Base-by-base conservation (phyloP, 2,888 invertebrate genomes). In the Chrysolina americana region DNA sequence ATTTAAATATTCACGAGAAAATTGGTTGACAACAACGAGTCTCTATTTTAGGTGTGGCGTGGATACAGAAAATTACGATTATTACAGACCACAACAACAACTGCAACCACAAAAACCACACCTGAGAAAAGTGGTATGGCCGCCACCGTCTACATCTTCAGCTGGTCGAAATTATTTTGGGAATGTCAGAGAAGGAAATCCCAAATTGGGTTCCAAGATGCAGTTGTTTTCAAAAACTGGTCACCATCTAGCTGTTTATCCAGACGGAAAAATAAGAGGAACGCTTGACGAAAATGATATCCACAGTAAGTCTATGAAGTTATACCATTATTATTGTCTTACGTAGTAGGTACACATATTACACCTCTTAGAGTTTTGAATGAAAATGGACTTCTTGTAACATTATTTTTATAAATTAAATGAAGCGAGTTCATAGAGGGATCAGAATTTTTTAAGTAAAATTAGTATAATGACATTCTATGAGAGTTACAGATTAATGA, bases 141-240 rank as follows among this genome's bases (percentile, higher is more conserved):
- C 86, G 17, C 76, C 76, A 19, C 77, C 77, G 13, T 80, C 83
- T 44, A 83, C 81, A 10, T 68, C 81, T 11, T 74, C 76, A 21
- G 74, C 80, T 8, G 77, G 79, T n/a, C 70, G 76, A 41, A 47
- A 76, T 41, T 76, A 78, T 70, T 82, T 83, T 76, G 77, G 79
- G 50, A 79, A 81, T 68, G 76, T 81, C 0, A 75, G 77, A 50
- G 77, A 81, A 9, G 87, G 89, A 70, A 90, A 89, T 83, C 89
- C 89, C 11, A 82, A 87, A 56, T 89, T 88, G 79, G 89, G 89
- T 23, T 86, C 86, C 11, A 88, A 89, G 80, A 90, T 91, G 88
- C 90, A 90, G 80, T 85, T 92, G 23, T 91, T 89, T 82, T 91
- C 89, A 74, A 88, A 89, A 79, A 91, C 91, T 1, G 90, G 91